Base-by-base conservation (phyloP, 2,888 invertebrate species). In the Diarsia mendica region DNA sequence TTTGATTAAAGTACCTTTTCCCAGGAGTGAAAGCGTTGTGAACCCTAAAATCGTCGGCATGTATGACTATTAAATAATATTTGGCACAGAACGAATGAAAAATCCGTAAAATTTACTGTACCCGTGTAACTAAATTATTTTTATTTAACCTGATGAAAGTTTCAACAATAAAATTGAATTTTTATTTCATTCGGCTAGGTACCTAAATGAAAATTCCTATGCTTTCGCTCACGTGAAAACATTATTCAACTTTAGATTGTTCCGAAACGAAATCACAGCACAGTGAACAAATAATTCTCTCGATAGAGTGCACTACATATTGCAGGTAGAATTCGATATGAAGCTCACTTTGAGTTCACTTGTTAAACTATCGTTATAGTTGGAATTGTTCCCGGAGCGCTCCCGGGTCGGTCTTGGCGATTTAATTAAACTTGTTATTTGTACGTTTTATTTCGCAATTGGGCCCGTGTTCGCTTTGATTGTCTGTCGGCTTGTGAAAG, bases 391-490 rank as follows among this genome's bases (percentile, higher is more conserved):
- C 90, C 87, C 89, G 90, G 84, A 79, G 88, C 87, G 87, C 88
- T 88, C 89, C 87, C 81, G 86, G 70, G 85, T 88, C 88, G 92
- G 90, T 94, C 94, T 94, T 95, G 92, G 92, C 95, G 91, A 96
- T 96, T 96, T 96, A 96, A 96, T 96, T 96, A 96, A 96, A 96
- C 94, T 94, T 95, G 95, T 94, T 96, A 95, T 95, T 96, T 95
- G 94, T 94, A 93, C 93, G 93, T 96, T 96, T 96, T 95, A 95
- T 96, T 95, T 95, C 92, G 92, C 93, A 93, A 95, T 94, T 92
- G 94, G 92, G 89, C 90, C 90, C 89, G 90, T 90, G 90, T 91
- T 92, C 92, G 91, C 94, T 95, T 96, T 95, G 95, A 95, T 94
- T 94, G 93, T 93, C 92, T 89, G 92, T 89, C 90, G 91, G 92